Conservation (phyloP, 2,888 invertebrate genomes). For the Alitta virens region DNA sequence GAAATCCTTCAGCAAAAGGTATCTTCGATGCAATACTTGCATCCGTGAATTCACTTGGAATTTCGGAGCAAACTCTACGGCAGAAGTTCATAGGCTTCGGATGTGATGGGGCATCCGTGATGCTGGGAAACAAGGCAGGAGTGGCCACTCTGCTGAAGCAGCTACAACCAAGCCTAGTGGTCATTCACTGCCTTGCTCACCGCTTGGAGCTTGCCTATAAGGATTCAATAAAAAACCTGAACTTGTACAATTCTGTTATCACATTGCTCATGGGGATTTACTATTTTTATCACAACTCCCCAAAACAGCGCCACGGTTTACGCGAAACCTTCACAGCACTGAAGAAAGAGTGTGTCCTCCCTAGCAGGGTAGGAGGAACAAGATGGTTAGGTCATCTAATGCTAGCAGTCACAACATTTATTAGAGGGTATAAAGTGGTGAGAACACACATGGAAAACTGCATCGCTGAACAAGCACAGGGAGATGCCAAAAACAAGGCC, state of each 20-base stretch:
- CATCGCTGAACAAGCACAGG: too few relatives aligned
- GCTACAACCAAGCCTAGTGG: neutral
- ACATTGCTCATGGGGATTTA: neutral
- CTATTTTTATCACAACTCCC: neutral
- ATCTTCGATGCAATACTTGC: neutral
- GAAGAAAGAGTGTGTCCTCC: neutral
- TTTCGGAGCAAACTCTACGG: neutral
- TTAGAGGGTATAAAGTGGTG: too few relatives aligned
- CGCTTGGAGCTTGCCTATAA: neutral
- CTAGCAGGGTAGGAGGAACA: neutral
- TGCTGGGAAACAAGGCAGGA: neutral
- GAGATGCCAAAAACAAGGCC: too few relatives aligned
- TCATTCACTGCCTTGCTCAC: neutral
- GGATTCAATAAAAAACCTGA: neutral
- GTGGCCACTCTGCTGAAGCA: neutral
- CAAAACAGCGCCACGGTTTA: neutral
- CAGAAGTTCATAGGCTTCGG: neutral
- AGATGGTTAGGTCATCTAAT: neutral
- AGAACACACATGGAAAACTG: too few relatives aligned
- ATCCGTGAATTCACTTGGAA: neutral
- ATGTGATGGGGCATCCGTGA: neutral
- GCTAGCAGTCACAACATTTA: too few relatives aligned
- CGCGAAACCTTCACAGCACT: neutral
- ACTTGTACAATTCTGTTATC: neutral
- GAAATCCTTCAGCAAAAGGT: neutral